phyloP scores from a whole-genome alignment of 2,888 invertebrate species.

The Noctua fimbriata region DNA sequence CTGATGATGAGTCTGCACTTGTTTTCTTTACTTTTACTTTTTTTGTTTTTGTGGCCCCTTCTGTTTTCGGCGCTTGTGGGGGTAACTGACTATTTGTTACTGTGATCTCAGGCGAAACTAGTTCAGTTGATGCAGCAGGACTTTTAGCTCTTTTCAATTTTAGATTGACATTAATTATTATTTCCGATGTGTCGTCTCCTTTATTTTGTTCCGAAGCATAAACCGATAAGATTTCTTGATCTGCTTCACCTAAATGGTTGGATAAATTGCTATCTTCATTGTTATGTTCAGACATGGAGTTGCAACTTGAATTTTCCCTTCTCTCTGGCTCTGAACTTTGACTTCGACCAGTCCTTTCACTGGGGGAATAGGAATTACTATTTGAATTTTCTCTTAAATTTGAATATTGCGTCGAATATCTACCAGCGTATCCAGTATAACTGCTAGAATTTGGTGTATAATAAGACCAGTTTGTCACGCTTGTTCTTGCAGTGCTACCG shows the following conservation, averaged over 20 bases:
- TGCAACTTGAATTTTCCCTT: conserved; percentile 74
- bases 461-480: conserved; percentile 91
- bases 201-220: conserved; percentile 79
- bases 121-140: conserved; percentile 76
- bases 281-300: conserved; percentile 69
- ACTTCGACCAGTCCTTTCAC: conserved; percentile 83
- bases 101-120: conserved; percentile 85
- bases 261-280: conserved; percentile 69
- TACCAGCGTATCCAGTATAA: conserved; percentile 87
- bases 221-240: conserved; percentile 76
- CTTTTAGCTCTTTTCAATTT: conserved; percentile 85
- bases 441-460: conserved; percentile 87
- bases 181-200: conserved; percentile 85
- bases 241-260: conserved; percentile 71
- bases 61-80: conserved; percentile 88
- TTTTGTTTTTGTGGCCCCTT: conserved; percentile 79
- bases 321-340: conserved; percentile 81
- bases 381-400: conserved; percentile 79
- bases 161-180: conserved; percentile 87
- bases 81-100: conserved; percentile 86
- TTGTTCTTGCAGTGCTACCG: conserved; percentile 90
- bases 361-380: conserved; percentile 70
- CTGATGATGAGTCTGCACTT: conserved; percentile 83
- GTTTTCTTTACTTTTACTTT: conserved; percentile 84
- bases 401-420: conserved; percentile 87